These are phyloP conservation scores for Centrocercus urophasianus DNA, from an alignment of 2,113 vertebrate genomes.

Conservation along the genomic window DNA sequence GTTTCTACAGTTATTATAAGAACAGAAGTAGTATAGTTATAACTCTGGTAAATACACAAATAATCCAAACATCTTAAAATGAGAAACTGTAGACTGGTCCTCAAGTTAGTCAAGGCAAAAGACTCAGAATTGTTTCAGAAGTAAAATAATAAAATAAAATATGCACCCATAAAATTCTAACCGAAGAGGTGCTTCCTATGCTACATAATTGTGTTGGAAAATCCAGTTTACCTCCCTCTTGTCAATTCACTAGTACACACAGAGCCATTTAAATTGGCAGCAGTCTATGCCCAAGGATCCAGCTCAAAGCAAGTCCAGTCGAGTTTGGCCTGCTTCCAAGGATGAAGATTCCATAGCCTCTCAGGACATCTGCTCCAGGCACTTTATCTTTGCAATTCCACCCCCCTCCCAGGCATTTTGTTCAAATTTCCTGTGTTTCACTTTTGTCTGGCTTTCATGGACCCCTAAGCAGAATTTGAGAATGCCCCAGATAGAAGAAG, in stretches of 20 bases:
- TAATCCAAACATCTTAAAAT: background rate
- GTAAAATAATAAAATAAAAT: background rate
- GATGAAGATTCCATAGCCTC: background rate
- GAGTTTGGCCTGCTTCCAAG: background rate
- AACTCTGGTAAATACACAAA: background rate
- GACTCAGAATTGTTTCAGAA: background rate
- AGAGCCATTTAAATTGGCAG: background rate
- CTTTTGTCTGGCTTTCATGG: background rate
- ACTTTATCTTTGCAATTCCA: background rate
- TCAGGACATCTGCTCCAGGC: background rate
- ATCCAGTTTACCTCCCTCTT: background rate
- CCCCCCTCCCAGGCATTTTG: fast-evolving
- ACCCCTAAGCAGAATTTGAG: background rate
- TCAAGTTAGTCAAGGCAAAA: background rate
- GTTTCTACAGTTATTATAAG: background rate
- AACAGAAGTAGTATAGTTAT: background rate
- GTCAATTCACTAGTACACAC: background rate
- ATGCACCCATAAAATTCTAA: background rate
- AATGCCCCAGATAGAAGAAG: background rate
- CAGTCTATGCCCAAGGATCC: background rate
- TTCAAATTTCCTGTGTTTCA: background rate
- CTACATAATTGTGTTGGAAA: background rate
- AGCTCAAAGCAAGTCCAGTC: background rate
- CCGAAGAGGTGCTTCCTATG: background rate
- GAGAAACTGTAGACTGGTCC: background rate